phyloP scores from a whole-genome alignment of 2,888 invertebrate genomes.

The Schrankia costaestrigalis region DNA sequence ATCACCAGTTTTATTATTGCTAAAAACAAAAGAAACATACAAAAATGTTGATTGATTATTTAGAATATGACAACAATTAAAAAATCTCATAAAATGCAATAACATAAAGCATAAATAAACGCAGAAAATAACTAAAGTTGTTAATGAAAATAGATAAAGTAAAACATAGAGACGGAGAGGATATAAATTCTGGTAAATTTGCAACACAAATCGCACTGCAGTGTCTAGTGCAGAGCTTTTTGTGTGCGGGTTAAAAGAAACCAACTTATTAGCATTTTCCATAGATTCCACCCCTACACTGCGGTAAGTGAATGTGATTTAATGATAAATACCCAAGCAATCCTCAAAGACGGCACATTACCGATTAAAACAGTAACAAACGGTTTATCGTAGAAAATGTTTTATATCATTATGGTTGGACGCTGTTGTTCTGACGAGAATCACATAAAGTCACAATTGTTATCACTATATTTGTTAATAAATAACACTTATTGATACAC shows the following conservation, averaged over 20 bases:
- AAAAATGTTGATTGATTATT: background rate
- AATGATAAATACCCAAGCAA: conserved; percentile 28
- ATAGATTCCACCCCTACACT: conserved; percentile 56
- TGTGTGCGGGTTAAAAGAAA: conserved; percentile 74
- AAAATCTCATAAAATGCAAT: background rate
- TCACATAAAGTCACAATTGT: conserved; percentile 31
- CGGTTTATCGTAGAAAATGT: conserved; percentile 73
- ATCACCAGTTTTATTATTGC: conserved; percentile 4
- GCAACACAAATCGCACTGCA: conserved; percentile 80
- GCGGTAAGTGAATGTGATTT: conserved; percentile 37
- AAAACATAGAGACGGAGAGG: conserved; percentile 21
- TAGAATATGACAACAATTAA: background rate
- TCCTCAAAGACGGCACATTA: conserved; percentile 61
- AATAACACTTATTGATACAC: conserved; percentile 33
- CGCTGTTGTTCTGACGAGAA: conserved; percentile 42
- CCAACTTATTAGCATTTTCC: conserved; percentile 74
- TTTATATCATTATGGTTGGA: conserved; percentile 68
- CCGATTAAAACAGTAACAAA: conserved; percentile 65
- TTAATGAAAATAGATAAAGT: conserved; percentile 22
- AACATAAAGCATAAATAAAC: conserved; percentile 13
- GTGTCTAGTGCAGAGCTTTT: conserved; percentile 79
- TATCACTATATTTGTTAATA: conserved; percentile 22
- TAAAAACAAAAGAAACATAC: background rate
- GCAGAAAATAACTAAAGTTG: conserved; percentile 3
- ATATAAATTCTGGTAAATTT: conserved; percentile 59